These are phyloP conservation scores for Salvelinus fontinalis DNA, from an alignment of 2,113 vertebrate species.

Conservation along the genomic window DNA sequence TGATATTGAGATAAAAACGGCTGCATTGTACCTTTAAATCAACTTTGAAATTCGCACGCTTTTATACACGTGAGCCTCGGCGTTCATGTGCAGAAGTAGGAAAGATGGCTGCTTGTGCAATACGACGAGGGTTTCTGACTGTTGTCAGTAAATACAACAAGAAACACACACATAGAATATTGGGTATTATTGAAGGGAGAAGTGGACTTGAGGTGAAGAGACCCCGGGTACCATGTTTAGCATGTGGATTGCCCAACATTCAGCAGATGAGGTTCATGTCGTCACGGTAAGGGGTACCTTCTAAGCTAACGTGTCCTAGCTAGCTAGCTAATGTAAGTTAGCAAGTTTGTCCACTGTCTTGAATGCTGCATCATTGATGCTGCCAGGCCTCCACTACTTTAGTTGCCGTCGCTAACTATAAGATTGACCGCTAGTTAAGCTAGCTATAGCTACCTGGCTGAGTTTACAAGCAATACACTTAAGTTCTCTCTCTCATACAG, in stretches of 20 bases:
- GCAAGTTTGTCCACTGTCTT: neutral
- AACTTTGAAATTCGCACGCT: neutral
- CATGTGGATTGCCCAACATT: constrained; percentile 53
- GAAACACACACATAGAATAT: constrained; percentile 60
- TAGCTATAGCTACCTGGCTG: too few relatives aligned
- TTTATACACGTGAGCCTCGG: neutral
- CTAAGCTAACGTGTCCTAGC: neutral
- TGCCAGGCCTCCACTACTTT: too few relatives aligned
- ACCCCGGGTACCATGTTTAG: constrained; percentile 53
- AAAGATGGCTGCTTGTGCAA: constrained; percentile 74
- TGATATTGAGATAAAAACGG: too few relatives aligned
- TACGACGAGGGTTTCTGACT: constrained; percentile 67
- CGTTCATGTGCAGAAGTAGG: constrained; percentile 8
- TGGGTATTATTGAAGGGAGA: constrained; percentile 54
- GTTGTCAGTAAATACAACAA: constrained; percentile 69
- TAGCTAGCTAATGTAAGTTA: constrained; percentile 48
- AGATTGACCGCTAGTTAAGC: too few relatives aligned
- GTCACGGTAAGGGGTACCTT: constrained; percentile 70
- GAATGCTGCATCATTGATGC: too few relatives aligned
- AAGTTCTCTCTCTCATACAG: too few relatives aligned
- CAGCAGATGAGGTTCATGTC: constrained; percentile 73
- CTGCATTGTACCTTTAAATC: too few relatives aligned
- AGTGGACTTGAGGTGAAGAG: constrained; percentile 47
- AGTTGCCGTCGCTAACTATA: too few relatives aligned
- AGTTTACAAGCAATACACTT: too few relatives aligned